Evolutionary conservation across 2,797 vertebrate species (phyloP), one percentile per base, ranked within the genome.

Genomic region (Gouania willdenowi): DNA sequence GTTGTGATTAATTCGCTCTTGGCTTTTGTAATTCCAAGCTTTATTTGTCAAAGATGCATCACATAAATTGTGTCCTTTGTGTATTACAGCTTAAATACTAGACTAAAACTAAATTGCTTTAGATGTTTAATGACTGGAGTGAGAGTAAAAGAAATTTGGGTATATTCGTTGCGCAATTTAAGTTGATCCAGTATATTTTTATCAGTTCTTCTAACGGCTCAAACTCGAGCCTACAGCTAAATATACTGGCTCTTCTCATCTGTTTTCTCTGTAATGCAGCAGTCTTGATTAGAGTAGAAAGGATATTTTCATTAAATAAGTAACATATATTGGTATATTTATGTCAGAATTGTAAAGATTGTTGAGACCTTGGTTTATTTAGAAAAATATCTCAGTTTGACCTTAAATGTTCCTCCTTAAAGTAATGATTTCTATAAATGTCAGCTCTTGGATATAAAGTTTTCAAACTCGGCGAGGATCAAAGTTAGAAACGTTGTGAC

Each of bases 1-100:
- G 52, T 43, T 62, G 63, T 62, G 40, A 74, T 75, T 62, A 53
- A 77, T 68, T 71, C 64, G 56, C 38, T 67, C 49, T 47, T 49
- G 12, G 40, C 47, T 45, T 5, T 71, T 34, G 35, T 66, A 71
- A 74, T 66, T 21, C 19, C 35, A 32, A 43, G 66, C 56, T 63
- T 73, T 60, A 52, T 36, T 45, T 40, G 10, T 51, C 31, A 25
- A 39, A 68, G 56, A 50, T 40, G 30, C 38, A 42, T 47, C 49
- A 51, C 26, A 46, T 50, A 50, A 66, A 57, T 17, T 26, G 40
- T 25, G 49, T 70, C 54, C 58, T 56, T 43, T 34, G 54, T 37
- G 56, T 51, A 54, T 63, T 35, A 33, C 32, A 24, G 30, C 69
- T 62, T 73, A 65, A 71, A 72, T 54, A 63, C 15, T 35, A 43